Conservation (phyloP, 2,797 vertebrate genomes). For the Momotus momota region DNA sequence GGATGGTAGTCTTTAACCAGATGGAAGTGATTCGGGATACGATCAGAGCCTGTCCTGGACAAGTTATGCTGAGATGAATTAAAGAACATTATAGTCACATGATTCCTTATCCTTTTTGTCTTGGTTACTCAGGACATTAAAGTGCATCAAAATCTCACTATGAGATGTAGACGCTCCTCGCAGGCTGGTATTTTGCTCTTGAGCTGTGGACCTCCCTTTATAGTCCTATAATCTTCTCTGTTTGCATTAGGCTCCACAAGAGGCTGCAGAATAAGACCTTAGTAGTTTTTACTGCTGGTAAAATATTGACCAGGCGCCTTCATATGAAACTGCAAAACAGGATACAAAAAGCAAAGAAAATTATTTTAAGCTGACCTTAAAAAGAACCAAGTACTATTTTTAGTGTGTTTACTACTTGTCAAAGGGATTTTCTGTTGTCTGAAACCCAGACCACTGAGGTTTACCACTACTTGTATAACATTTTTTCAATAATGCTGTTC, state of each 20-base stretch:
- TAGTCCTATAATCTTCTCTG: neutral
- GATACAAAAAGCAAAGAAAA: slow-evolving; percentile 21
- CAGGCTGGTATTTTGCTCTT: neutral
- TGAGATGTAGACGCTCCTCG: neutral
- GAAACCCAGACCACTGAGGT: slow-evolving; percentile 76
- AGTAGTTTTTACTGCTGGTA: neutral
- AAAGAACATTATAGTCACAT: neutral
- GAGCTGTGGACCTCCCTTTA: neutral
- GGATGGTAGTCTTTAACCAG: neutral
- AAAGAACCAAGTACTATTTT: slow-evolving; percentile 46
- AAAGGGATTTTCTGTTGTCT: slow-evolving; percentile 68
- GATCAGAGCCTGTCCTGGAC: neutral
- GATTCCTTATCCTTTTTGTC: neutral
- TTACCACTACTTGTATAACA: slow-evolving; percentile 85
- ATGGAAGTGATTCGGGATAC: neutral
- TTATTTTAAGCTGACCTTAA: slow-evolving; percentile 47
- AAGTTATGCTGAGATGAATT: neutral
- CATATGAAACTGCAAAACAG: slow-evolving; percentile 5
- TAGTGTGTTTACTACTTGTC: slow-evolving; percentile 63
- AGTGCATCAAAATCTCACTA: neutral
- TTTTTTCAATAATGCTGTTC: slow-evolving; percentile 57
- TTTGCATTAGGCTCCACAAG: neutral
- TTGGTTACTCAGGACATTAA: neutral
- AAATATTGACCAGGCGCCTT: neutral
- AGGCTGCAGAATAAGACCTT: neutral